phyloP scores from a whole-genome alignment of 2,113 vertebrate genomes.

The Acinonyx jubatus region DNA sequence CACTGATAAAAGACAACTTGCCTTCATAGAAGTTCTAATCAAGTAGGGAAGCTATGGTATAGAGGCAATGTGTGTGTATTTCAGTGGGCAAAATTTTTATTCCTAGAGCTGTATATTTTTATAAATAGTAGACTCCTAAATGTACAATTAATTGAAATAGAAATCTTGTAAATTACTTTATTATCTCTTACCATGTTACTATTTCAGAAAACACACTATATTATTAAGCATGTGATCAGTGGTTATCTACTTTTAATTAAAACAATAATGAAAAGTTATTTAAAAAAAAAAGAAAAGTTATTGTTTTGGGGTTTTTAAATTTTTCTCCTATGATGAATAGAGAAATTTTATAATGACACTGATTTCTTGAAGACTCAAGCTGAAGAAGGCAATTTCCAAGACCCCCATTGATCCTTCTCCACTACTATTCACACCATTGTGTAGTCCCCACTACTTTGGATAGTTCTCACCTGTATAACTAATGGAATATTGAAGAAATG shows the following conservation, averaged over 20 bases:
- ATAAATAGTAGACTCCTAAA: not conserved
- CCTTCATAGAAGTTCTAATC: not conserved
- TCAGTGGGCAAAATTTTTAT: not conserved
- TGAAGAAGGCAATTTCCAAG: not conserved
- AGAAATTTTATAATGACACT: not conserved
- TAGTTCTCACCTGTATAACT: not conserved
- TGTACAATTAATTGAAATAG: not conserved
- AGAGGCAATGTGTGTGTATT: not conserved
- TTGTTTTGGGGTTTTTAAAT: not conserved
- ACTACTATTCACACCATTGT: not conserved
- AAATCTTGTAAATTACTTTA: not conserved
- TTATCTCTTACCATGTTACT: not conserved
- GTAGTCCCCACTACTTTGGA: not conserved
- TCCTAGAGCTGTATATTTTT: not conserved
- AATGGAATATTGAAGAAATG: not conserved
- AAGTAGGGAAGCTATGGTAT: not conserved
- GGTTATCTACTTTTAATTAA: constrained; percentile 25
- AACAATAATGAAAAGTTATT: not conserved
- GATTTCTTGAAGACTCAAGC: not conserved
- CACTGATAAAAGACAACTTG: not conserved
- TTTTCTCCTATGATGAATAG: not conserved
- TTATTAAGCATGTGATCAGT: not conserved
- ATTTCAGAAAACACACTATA: not conserved
- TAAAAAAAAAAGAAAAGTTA: not conserved
- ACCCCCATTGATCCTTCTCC: not conserved